phyloP scores from a whole-genome alignment of 2,797 vertebrate species.

The Leptodactylus fallax region DNA sequence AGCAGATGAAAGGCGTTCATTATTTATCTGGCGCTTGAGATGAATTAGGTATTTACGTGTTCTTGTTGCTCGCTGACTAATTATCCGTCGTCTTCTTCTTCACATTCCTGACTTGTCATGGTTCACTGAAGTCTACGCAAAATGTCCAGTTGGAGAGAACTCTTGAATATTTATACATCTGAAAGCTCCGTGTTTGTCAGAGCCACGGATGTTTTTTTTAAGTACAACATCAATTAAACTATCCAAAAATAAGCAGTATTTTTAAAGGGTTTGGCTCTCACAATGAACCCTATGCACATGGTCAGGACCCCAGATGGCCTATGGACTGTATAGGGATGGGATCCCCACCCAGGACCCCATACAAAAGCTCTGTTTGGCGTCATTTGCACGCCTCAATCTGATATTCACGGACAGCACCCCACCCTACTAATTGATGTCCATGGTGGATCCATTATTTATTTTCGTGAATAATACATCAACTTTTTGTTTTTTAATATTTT shows the following conservation, averaged over 20 bases:
- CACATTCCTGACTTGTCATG: constrained; percentile 49
- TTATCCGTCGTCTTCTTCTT: constrained; percentile 37
- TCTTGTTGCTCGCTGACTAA: constrained; percentile 50
- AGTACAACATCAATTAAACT: constrained; percentile 32
- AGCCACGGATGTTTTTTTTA: background rate
- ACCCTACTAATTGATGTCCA: too few species aligned
- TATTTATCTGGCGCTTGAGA: constrained; percentile 48
- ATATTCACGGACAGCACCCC: too few species aligned
- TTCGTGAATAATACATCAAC: too few species aligned
- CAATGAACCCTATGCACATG: too few species aligned
- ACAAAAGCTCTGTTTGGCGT: too few species aligned
- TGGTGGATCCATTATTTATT: too few species aligned
- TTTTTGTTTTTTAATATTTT: too few species aligned
- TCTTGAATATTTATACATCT: constrained; percentile 52
- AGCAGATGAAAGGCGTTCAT: constrained; percentile 47
- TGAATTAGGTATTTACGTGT: constrained; percentile 56
- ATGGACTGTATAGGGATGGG: too few species aligned
- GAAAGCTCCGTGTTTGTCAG: constrained; percentile 16
- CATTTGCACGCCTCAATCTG: too few species aligned
- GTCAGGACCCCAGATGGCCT: too few species aligned
- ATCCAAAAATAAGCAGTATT: background rate
- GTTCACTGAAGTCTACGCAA: constrained; percentile 47
- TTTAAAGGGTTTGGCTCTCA: too few species aligned
- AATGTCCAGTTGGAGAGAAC: constrained; percentile 34
- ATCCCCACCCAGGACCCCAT: too few species aligned